Evolutionary conservation across 1,140 invertebrate genomes (phyloP).

Genomic region (Drosophila parvula): DNA sequence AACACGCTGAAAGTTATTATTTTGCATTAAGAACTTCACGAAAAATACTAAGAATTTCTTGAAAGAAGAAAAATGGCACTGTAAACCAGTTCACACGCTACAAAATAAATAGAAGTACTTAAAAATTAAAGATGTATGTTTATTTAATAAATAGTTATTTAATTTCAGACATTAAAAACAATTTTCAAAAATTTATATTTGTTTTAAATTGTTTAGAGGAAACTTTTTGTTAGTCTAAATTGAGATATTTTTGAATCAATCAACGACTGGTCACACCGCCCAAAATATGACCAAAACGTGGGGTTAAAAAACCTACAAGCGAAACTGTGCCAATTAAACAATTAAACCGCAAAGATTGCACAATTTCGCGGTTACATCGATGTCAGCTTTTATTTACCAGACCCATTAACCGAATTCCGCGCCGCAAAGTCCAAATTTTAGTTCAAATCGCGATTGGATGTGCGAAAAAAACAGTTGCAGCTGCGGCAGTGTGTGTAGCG

Average conservation of each 20-base stretch:
- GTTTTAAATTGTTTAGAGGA: too few species aligned
- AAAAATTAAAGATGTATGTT: neutral
- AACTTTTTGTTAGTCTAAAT: too few species aligned
- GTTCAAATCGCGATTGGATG: constrained; percentile 23
- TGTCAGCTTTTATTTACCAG: constrained; percentile 15
- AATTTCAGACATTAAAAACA: neutral
- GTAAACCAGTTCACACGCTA: neutral
- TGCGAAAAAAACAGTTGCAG: constrained; percentile 35
- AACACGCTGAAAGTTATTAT: neutral
- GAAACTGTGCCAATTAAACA: constrained; percentile 32
- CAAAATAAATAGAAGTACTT: neutral
- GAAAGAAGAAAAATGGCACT: too few species aligned
- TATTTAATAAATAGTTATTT: neutral
- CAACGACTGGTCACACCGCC: constrained; percentile 13
- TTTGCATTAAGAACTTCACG: neutral
- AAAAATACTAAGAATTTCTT: neutral
- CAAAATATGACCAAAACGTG: constrained; percentile 40
- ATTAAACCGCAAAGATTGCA: constrained; percentile 36
- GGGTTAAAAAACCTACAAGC: constrained; percentile 42
- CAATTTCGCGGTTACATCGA: constrained; percentile 19
- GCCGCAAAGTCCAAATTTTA: constrained; percentile 5
- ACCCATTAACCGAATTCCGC: constrained; percentile 18
- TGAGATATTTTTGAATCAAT: neutral
- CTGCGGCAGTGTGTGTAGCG: constrained; percentile 11
- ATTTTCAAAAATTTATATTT: neutral